Conservation (phyloP, 1,140 invertebrate species). For the Halesus radiatus region DNA sequence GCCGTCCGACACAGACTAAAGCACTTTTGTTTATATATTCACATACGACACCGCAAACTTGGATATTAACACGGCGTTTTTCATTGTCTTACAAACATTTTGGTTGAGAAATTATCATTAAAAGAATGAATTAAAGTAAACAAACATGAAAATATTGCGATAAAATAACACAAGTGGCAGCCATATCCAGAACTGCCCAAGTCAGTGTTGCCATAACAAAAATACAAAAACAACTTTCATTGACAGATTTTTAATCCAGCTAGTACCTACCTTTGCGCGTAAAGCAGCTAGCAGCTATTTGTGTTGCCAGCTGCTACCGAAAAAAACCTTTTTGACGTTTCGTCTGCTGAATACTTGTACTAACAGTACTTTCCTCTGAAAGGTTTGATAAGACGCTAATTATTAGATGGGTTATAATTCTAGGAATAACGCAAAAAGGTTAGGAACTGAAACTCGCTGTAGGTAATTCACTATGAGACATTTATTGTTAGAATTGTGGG, state of each 20-base stretch:
- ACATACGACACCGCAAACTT: slow-evolving; percentile 39
- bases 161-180: slow-evolving; percentile 52
- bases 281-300: neutral
- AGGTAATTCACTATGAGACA: too few relatives aligned
- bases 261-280: neutral
- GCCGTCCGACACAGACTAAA: slow-evolving; percentile 42
- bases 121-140: slow-evolving; percentile 43
- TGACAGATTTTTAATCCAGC: slow-evolving; percentile 28
- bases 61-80: slow-evolving; percentile 25
- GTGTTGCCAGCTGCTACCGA: neutral
- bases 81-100: slow-evolving; percentile 42
- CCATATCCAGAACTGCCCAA: slow-evolving; percentile 46
- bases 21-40: slow-evolving; percentile 38
- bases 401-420: too few relatives aligned
- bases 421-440: too few relatives aligned
- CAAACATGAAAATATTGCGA: slow-evolving; percentile 51
- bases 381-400: too few relatives aligned
- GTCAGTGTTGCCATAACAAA: slow-evolving; percentile 33
- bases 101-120: slow-evolving; percentile 29
- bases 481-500: too few relatives aligned
- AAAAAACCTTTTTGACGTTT: too few relatives aligned
- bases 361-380: too few relatives aligned
- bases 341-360: too few relatives aligned
- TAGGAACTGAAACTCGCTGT: too few relatives aligned
- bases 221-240: slow-evolving; percentile 32